Evolutionary conservation across 2,888 invertebrate genomes (phyloP).

Genomic region (Gortyna flavago): DNA sequence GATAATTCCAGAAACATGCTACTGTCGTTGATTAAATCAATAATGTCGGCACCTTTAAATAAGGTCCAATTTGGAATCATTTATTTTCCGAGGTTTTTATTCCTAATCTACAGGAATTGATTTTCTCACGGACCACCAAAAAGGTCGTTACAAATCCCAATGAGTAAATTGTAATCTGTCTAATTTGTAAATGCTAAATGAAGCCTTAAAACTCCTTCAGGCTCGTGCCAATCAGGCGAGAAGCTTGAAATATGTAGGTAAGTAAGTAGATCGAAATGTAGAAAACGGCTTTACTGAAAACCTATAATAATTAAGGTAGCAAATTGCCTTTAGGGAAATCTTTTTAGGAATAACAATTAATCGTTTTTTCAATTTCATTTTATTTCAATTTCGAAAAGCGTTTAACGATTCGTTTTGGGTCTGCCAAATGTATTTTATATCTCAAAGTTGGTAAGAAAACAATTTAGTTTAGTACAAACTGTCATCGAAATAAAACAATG

Average conservation of each 20-base stretch:
- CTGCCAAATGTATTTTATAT: not conserved
- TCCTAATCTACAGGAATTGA: not conserved
- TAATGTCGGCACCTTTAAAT: not conserved
- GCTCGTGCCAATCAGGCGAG: not conserved
- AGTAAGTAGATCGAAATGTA: conserved; percentile 5
- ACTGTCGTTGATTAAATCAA: not conserved
- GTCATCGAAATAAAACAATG: not conserved
- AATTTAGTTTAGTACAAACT: not conserved
- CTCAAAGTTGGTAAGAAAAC: not conserved
- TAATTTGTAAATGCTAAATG: not conserved
- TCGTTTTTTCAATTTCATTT: not conserved
- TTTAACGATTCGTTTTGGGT: not conserved
- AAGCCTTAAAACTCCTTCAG: conserved; percentile 13
- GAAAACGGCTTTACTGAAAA: not conserved
- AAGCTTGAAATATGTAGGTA: conserved; percentile 13
- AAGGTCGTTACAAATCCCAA: not conserved
- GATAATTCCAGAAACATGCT: not conserved
- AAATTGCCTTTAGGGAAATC: conserved; percentile 16
- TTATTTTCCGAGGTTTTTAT: not conserved
- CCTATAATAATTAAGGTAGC: not conserved
- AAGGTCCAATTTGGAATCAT: not conserved
- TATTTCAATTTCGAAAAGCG: not conserved
- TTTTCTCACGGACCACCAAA: not conserved
- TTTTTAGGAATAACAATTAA: not conserved
- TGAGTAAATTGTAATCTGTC: not conserved